These are phyloP conservation scores for Plebejus melissa DNA, from an alignment of 2,888 invertebrate species.

Conservation along the genomic window DNA sequence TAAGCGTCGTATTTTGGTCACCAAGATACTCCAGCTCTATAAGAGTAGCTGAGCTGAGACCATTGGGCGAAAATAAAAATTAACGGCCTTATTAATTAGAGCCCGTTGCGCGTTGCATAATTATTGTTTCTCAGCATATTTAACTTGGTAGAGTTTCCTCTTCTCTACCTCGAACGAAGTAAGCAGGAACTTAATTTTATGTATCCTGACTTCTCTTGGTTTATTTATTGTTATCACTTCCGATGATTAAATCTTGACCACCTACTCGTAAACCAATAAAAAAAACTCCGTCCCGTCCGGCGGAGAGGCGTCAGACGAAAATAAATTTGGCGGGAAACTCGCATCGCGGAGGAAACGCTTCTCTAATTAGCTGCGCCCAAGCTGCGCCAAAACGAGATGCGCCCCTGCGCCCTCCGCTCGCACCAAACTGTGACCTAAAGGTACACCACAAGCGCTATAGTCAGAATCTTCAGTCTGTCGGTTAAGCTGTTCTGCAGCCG, in stretches of 20 bases:
- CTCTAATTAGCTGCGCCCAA: constrained; percentile 53
- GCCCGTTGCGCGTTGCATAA: too few relatives aligned
- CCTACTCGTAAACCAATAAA: constrained; percentile 2
- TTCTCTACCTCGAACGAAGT: not conserved
- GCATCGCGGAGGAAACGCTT: constrained; percentile 63
- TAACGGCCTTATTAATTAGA: too few relatives aligned
- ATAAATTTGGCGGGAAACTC: constrained; percentile 65
- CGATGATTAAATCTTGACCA: constrained; percentile 11
- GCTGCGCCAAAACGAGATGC: constrained; percentile 34
- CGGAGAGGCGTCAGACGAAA: constrained; percentile 44
- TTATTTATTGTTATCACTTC: constrained; percentile 22
- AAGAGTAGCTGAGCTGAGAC: too few relatives aligned
- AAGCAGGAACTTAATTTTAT: constrained; percentile 2
- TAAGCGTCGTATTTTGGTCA: not conserved
- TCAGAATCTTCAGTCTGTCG: constrained; percentile 29
- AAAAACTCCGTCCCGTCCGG: constrained; percentile 40
- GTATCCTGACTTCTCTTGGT: not conserved
- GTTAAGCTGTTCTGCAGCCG: constrained; percentile 40
- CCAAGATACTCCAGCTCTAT: not conserved
- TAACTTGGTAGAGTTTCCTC: not conserved
- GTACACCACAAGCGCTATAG: not conserved
- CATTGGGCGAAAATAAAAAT: too few relatives aligned
- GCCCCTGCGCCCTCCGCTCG: constrained; percentile 33
- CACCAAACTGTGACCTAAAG: constrained; percentile 31
- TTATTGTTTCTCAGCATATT: not conserved